A percentile compares a stretch with the other conserved stretches of the same genome.
These are phyloP conservation scores for Drosophila meridiana DNA, from an alignment of 2,888 invertebrate species.

Conservation along the genomic window DNA sequence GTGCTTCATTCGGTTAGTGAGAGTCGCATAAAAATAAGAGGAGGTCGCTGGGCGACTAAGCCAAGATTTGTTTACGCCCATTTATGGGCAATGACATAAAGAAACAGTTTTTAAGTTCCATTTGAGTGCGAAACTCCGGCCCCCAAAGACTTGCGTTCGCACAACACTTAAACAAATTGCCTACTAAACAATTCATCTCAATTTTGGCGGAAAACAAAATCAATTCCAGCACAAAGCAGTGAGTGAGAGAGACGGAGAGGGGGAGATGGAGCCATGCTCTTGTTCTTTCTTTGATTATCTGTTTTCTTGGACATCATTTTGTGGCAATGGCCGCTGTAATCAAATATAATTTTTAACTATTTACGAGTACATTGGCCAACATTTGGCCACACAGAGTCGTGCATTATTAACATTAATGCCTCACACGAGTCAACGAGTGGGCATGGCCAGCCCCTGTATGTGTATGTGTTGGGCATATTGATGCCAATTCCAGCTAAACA, in stretches of 20 bases:
- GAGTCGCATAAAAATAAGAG: constrained; percentile 25
- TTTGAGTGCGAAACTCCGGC: constrained; percentile 12
- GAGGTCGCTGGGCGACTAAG: constrained; percentile 12
- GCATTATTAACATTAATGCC: constrained; percentile 76
- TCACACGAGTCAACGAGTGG: constrained; percentile 49
- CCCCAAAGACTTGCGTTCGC: constrained; percentile 26
- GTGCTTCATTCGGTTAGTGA: constrained; percentile 13
- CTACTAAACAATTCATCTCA: constrained; percentile 77
- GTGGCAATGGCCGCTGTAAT: constrained; percentile 54
- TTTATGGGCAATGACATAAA: constrained; percentile 57
- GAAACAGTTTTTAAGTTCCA: constrained; percentile 56
- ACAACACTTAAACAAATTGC: constrained; percentile 71
- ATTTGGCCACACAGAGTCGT: constrained; percentile 52
- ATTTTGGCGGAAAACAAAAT: constrained; percentile 57
- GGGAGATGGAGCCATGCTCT: not conserved
- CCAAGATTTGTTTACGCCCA: constrained; percentile 56
- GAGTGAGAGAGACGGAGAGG: not conserved
- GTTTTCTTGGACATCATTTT: constrained; percentile 26
- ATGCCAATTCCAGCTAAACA: constrained; percentile 59
- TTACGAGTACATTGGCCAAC: constrained; percentile 71
- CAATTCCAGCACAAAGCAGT: constrained; percentile 43
- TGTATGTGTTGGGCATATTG: constrained; percentile 52
- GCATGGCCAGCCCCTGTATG: constrained; percentile 17
- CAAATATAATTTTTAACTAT: constrained; percentile 81
- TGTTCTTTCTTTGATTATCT: not conserved